Percentiles rank a stretch among this genome's conserved stretches.
phyloP scores from a whole-genome alignment of 1,140 invertebrate species.

The Drosophila bipectinata region DNA sequence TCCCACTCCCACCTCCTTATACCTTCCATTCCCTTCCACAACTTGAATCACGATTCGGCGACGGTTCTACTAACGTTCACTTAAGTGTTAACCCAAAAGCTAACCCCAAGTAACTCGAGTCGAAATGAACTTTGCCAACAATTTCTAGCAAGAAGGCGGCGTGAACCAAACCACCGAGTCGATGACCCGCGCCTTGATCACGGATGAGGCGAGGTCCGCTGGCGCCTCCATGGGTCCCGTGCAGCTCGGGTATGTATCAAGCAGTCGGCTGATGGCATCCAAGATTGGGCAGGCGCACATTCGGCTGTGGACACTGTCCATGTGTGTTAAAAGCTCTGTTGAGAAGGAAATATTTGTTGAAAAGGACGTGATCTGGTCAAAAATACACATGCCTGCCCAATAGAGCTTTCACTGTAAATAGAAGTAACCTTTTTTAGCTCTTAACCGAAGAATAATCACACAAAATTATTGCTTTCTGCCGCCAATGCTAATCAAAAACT shows the following conservation, averaged over 20 bases:
- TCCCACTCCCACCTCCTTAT: neutral
- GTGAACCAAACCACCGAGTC: constrained; percentile 94
- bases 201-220: constrained; percentile 92
- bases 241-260: constrained; percentile 94
- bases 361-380: neutral
- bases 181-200: constrained; percentile 95
- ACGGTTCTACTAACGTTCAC: constrained; percentile 46
- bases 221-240: constrained; percentile 93
- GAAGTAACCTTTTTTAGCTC: constrained; percentile 25
- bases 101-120: constrained; percentile 16
- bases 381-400: constrained; percentile 5
- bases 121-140: constrained; percentile 54
- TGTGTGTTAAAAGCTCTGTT: neutral
- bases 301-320: neutral
- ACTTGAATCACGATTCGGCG: constrained; percentile 33
- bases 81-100: constrained; percentile 13
- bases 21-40: neutral
- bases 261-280: constrained; percentile 19
- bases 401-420: constrained; percentile 25
- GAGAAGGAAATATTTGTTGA: too few relatives aligned
- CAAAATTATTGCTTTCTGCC: constrained; percentile 77
- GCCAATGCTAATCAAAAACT: constrained; percentile 34
- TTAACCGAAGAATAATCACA: constrained; percentile 50
- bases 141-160: constrained; percentile 92
- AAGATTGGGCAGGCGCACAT: constrained; percentile 32